Conservation (phyloP, 2,797 vertebrate species). For the Lutjanus argentimaculatus region DNA sequence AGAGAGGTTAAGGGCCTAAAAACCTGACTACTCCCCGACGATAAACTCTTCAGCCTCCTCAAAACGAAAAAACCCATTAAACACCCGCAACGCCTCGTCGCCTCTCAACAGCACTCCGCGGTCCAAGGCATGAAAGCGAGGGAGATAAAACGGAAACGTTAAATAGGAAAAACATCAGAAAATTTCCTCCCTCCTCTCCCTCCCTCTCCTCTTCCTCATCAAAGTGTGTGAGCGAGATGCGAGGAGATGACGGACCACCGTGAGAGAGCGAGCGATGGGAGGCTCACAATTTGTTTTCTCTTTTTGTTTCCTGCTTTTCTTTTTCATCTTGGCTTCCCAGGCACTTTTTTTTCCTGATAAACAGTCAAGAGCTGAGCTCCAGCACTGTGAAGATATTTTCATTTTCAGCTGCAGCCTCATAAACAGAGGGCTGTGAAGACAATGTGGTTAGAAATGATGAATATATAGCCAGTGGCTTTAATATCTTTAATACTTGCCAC, state of each 20-base stretch:
- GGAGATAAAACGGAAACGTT: slow-evolving; percentile 75
- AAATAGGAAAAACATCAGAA: slow-evolving; percentile 73
- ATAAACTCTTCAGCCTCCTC: slow-evolving; percentile 65
- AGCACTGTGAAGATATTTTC: slow-evolving; percentile 56
- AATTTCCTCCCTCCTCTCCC: not conserved
- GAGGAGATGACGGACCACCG: slow-evolving; percentile 39
- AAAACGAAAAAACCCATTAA: slow-evolving; percentile 73
- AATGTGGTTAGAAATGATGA: slow-evolving; percentile 73
- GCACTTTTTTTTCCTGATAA: slow-evolving; percentile 38
- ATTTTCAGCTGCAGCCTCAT: slow-evolving; percentile 60
- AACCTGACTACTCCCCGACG: slow-evolving; percentile 36
- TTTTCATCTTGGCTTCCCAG: slow-evolving; percentile 30
- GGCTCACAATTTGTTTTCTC: slow-evolving; percentile 55
- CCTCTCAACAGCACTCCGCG: slow-evolving; percentile 56
- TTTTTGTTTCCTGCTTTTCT: slow-evolving; percentile 44
- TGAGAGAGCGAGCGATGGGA: slow-evolving; percentile 24
- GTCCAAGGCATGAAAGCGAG: slow-evolving; percentile 52
- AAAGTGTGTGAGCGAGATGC: slow-evolving; percentile 46
- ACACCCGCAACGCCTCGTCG: slow-evolving; percentile 58
- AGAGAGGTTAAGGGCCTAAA: slow-evolving; percentile 46
- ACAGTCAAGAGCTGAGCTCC: slow-evolving; percentile 38
- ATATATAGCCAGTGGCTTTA: slow-evolving; percentile 70
- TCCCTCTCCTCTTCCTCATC: slow-evolving; percentile 41
- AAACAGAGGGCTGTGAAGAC: slow-evolving; percentile 59
- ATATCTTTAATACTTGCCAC: slow-evolving; percentile 58